Base-by-base conservation (phyloP, 2,113 vertebrate species). In the Gasterosteus nipponicus region DNA sequence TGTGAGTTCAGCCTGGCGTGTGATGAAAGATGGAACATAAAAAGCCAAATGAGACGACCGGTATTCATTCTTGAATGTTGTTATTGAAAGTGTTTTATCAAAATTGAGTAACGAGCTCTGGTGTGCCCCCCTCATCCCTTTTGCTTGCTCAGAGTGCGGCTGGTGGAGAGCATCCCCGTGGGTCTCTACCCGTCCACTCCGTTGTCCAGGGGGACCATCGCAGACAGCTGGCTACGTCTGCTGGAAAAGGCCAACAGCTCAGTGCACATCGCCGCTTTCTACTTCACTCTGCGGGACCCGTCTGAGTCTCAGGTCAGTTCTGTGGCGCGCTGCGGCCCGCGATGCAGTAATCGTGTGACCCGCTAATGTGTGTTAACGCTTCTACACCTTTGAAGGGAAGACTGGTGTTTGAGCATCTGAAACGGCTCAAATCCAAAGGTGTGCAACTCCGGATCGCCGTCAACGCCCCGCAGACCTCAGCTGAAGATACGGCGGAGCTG, bases 131-230 rank as follows among this genome's bases (percentile, higher is more conserved):
- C 22, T 26, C 22, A 26, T 15, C 26, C 5, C 53, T 3, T 2
- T 2, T 53, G 22, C 22, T 12, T 53, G 3, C 31, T 39, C 82
- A 95, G 94, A 44, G 89, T 93, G 53, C 85, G 71, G 15, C 82
- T 95, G 73, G 88, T 94, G 64, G 95, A 95, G 69, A 95, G 92
- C 86, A 81, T 95, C 62, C 95, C 95, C 0, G 74, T 49, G 1
- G 94, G 80, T 10, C 80, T 95, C 19, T 72, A 73, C 47, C 85
- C 29, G 31, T 73, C 64, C 0, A 54, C 64, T 5, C 69, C 73
- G 0, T 72, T 67, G 0, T 67, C 91, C 5, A 77, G 91, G 5
- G 77, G n/a, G 46, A 92, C 83, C 78, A 92, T 93, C 53, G 75
- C 88, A 6, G 75, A 93, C 69, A 90, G 88, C 47, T 95, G 95